Evolutionary conservation across 2,888 invertebrate genomes (phyloP), one percentile per base, ranked within the genome.

Genomic region (Eumerus sabulonum): DNA sequence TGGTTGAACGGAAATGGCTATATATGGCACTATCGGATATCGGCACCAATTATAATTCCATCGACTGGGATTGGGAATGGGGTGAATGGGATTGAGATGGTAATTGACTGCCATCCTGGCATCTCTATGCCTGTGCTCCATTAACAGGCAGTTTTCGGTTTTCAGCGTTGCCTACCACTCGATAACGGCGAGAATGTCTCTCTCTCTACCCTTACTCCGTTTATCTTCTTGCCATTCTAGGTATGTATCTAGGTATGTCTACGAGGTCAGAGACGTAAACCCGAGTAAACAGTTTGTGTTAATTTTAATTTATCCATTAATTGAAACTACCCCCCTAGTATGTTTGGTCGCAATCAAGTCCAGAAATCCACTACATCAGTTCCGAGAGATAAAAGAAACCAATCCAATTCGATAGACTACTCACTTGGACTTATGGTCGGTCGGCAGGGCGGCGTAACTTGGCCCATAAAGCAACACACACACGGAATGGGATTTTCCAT

Each of bases 221-320:
- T n/a, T n/a, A n/a, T 27, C 7, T 27, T 27, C 56, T 47, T 67
- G 57, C 14, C 57, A 36, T 27, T 16, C 35, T 14, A 12, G 38
- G 1, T n/a, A 48, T 40, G 44, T 36, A 38, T 47, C 18, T 19
- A 11, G n/a, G n/a, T n/a, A 27, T 27, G 7, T 27, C 27, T 27
- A 2, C 2, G 5, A 14, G 54, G 12, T 13, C 53, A 63, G 44
- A 64, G 36, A 42, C 59, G 48, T 38, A 54, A 45, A 38, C 51
- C 51, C 73, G n/a, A 53, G 13, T 67, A 68, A 79, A 68, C 79
- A 51, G 79, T 73, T 74, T 71, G 81, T 66, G 81, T 81, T 81
- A 76, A 76, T 81, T 81, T 81, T 76, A 76, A 81, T 81, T 81
- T 66, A 81, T 81, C 76, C 81, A 71, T 76, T 81, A 76, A 81